Evolutionary conservation across 2,888 invertebrate species (phyloP).

Genomic region (Alcis repandata): DNA sequence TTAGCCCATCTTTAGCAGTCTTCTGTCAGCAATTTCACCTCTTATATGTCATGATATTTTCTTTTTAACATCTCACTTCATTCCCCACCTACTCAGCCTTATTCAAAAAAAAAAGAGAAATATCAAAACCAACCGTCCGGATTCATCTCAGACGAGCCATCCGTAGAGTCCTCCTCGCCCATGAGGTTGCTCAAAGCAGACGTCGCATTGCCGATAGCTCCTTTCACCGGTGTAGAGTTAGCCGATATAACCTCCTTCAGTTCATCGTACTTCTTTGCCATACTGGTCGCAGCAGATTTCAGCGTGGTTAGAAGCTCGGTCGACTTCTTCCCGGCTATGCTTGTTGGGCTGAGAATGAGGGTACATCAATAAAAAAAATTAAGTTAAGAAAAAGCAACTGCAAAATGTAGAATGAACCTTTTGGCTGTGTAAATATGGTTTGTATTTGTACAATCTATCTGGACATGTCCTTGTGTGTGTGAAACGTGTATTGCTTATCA

Average conservation of each 20-base stretch:
- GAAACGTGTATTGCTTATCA: not conserved
- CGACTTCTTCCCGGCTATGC: slow-evolving; percentile 94
- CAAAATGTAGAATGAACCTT: too few relatives aligned
- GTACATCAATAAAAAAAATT: not conserved
- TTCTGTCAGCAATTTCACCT: too few relatives aligned
- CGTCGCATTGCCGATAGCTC: slow-evolving; percentile 81
- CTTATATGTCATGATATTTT: too few relatives aligned
- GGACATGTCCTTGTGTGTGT: too few relatives aligned
- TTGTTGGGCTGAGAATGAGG: slow-evolving; percentile 89
- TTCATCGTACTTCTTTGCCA: slow-evolving; percentile 96
- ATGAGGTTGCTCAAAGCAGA: slow-evolving; percentile 75
- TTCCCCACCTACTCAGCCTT: not conserved
- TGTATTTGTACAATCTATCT: too few relatives aligned
- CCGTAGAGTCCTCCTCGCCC: slow-evolving; percentile 77
- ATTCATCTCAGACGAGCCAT: slow-evolving; percentile 79
- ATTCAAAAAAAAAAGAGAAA: not conserved
- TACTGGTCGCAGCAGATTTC: slow-evolving; percentile 93
- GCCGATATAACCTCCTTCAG: slow-evolving; percentile 96
- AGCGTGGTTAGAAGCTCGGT: slow-evolving; percentile 95
- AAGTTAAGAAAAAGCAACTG: too few relatives aligned
- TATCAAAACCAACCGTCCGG: slow-evolving; percentile 73
- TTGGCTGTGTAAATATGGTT: too few relatives aligned
- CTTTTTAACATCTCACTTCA: too few relatives aligned
- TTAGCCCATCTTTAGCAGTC: too few relatives aligned
- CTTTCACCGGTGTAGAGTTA: slow-evolving; percentile 94